phyloP scores from a whole-genome alignment of 2,888 invertebrate species.

The Drosophila pseudotalamancana region DNA sequence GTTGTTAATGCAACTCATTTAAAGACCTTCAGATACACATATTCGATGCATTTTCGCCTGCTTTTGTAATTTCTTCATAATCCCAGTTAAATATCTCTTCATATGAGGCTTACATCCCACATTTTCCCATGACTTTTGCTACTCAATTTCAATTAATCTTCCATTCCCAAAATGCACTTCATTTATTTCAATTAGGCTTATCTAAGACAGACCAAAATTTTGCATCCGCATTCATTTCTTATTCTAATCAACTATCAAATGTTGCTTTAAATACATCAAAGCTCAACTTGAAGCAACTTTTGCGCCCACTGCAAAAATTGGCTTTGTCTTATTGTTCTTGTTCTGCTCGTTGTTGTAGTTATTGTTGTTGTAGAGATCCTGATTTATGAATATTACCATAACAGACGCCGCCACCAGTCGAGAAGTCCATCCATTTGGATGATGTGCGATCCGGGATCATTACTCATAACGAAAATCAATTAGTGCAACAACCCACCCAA shows the following conservation, averaged over 20 bases:
- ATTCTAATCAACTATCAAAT: conserved; percentile 24
- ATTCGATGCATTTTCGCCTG: too few relatives aligned
- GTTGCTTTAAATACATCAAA: conserved; percentile 16
- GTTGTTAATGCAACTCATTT: too few relatives aligned
- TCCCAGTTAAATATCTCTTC: too few relatives aligned
- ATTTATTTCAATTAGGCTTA: conserved; percentile 6
- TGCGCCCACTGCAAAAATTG: conserved; percentile 59
- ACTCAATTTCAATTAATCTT: neutral
- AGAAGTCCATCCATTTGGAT: conserved; percentile 52
- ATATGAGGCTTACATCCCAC: too few relatives aligned
- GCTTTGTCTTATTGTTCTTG: conserved; percentile 58
- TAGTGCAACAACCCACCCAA: conserved; percentile 72
- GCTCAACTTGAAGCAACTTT: neutral
- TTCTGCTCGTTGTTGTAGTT: too few relatives aligned
- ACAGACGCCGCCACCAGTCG: conserved; percentile 51
- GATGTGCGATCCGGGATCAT: conserved; percentile 68
- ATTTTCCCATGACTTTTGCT: too few relatives aligned
- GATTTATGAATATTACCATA: conserved; percentile 73
- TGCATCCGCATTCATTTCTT: conserved; percentile 22
- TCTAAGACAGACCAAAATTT: neutral
- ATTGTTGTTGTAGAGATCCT: too few relatives aligned
- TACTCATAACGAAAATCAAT: conserved; percentile 76
- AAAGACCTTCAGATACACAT: too few relatives aligned
- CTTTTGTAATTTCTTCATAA: too few relatives aligned
- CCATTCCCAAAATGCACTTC: neutral